Conservation (phyloP, 1,140 invertebrate species). For the Ceratina japonica region DNA sequence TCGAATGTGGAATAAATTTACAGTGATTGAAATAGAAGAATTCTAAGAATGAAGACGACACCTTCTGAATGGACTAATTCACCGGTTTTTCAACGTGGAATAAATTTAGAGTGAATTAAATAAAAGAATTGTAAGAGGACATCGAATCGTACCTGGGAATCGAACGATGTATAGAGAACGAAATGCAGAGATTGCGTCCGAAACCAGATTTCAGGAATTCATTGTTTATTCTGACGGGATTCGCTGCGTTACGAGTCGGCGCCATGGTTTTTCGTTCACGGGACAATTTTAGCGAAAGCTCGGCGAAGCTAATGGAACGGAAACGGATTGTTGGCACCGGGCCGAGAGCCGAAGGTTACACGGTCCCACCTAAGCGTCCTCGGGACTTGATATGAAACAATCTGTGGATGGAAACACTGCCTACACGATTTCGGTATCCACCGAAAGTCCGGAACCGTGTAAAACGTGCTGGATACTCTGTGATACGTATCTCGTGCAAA, state of each 20-base stretch:
- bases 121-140: not conserved
- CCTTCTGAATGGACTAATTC: too few species aligned
- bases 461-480: too few species aligned
- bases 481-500: too few species aligned
- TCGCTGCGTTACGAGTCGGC: slow-evolving; percentile 17
- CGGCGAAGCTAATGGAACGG: slow-evolving; percentile 18
- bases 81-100: too few species aligned
- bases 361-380: slow-evolving; percentile 15
- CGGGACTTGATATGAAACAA: slow-evolving; percentile 2
- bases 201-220: slow-evolving; percentile 12
- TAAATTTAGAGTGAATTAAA: not conserved
- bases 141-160: too few species aligned
- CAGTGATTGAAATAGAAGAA: too few species aligned
- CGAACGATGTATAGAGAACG: too few species aligned
- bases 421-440: not conserved
- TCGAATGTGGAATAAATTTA: not conserved
- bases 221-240: slow-evolving; percentile 11
- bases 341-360: slow-evolving; percentile 38
- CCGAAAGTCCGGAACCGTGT: not conserved
- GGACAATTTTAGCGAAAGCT: slow-evolving; percentile 29
- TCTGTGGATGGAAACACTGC: not conserved
- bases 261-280: slow-evolving; percentile 6
- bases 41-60: too few species aligned
- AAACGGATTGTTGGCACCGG: slow-evolving; percentile 34
- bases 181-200: not conserved